A percentile compares a stretch with the other conserved stretches of the same genome.
phyloP scores from a whole-genome alignment of 1,140 invertebrate species.

The Trichomalopsis sarcophagae region DNA sequence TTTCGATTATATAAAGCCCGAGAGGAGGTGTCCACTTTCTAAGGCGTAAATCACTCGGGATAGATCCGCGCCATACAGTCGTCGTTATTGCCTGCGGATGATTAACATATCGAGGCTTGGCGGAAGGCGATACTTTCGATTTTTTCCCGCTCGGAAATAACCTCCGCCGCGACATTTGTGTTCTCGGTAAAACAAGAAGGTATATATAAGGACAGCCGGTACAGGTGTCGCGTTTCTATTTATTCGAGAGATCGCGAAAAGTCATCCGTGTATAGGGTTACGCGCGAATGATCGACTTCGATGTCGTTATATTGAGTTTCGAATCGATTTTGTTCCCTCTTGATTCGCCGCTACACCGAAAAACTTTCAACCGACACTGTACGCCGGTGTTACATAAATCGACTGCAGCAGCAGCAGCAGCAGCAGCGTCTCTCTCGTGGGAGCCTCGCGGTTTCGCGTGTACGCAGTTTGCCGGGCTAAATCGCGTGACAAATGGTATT shows the following conservation, averaged over 20 bases:
- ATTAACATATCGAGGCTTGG: background rate
- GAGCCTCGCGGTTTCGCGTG: background rate
- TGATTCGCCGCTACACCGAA: background rate
- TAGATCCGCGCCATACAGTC: background rate
- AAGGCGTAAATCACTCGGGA: background rate
- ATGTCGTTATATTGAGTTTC: background rate
- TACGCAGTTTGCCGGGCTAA: conserved; percentile 7
- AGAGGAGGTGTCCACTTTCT: background rate
- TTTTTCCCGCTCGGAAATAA: background rate
- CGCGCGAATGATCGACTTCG: background rate
- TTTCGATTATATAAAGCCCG: background rate
- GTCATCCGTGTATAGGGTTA: background rate
- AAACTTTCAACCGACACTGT: conserved; percentile 7
- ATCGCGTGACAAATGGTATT: conserved; percentile 46
- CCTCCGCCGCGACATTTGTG: background rate
- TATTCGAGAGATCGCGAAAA: background rate
- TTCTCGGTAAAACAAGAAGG: background rate
- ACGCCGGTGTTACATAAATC: conserved; percentile 32
- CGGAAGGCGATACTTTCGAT: background rate
- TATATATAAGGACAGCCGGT: background rate
- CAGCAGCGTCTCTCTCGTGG: background rate
- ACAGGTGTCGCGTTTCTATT: background rate
- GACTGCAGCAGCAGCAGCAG: background rate
- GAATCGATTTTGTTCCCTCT: no score
- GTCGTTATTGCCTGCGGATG: background rate